Base-by-base conservation (phyloP, 2,888 invertebrate genomes). In the Idaea biselata region DNA sequence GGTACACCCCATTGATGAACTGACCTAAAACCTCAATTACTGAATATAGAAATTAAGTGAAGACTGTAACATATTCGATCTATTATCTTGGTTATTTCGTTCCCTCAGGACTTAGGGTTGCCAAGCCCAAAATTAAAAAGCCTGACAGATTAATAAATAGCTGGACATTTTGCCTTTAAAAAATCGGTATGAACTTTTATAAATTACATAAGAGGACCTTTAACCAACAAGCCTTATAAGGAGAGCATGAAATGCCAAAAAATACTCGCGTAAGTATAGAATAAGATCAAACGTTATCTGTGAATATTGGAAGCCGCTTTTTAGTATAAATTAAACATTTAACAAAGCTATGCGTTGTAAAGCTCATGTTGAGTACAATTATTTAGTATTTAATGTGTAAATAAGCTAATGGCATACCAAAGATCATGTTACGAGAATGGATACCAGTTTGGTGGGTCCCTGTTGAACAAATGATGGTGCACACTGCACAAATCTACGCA, bases 401-500 rank as follows among this genome's bases (percentile, higher is more conserved):
- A 90, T 84, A 90, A 81, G 82, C 83, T 88, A 90, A 90, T 90
- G 87, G 88, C 81, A 83, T 87, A 81, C 84, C 81, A 74, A 79
- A 82, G 88, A 88, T 89, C 86, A 83, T 81, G 87, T 88, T 89
- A 85, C 88, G 76, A 79, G 79, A 76, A 77, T 78, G 75, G 78
- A 77, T 83, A 89, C 89, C 84, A 84, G 88, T 87, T 82, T 82
- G 84, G 85, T 85, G 83, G 84, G 84, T 81, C 78, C 80, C 77
- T 82, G 79, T 80, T 78, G 81, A 80, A 78, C 78, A 78, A 80
- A 82, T 81, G 82, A 78, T 82, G 81, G 78, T 81, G 82, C 76
- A 83, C 83, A 81, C 78, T 87, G 90, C 89, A 89, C 87, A 89
- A 88, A 89, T 88, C 85, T 85, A 88, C 82, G 87, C 88, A 82